Evolutionary conservation across 2,888 invertebrate species (phyloP).

Genomic region (Drosophila hamatofila): DNA sequence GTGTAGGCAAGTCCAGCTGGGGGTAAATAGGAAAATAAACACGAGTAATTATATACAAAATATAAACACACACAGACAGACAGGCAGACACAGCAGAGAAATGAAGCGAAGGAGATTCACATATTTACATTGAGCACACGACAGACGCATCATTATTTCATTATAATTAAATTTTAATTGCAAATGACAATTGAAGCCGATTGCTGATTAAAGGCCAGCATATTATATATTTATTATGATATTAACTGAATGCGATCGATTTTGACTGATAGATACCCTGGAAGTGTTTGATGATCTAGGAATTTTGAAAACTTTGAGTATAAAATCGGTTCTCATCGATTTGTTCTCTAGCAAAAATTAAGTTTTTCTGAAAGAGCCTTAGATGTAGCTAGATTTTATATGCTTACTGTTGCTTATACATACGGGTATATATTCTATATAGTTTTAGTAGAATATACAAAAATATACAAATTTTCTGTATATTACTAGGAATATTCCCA

Average conservation of each 20-base stretch:
- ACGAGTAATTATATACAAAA: constrained; percentile 3
- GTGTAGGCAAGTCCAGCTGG: background rate
- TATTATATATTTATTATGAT: constrained; percentile 3
- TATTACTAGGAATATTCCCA: too few relatives aligned
- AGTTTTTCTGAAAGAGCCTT: too few relatives aligned
- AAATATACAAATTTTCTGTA: too few relatives aligned
- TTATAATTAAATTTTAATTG: constrained; percentile 60
- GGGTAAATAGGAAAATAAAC: constrained; percentile 12
- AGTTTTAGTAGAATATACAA: too few relatives aligned
- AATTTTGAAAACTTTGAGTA: background rate
- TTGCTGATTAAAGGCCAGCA: constrained; percentile 31
- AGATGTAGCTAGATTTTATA: background rate
- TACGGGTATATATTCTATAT: too few relatives aligned
- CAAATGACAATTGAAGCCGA: constrained; percentile 22
- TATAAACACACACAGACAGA: background rate
- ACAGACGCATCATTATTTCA: constrained; percentile 51
- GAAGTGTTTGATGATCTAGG: background rate
- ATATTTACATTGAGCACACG: constrained; percentile 31
- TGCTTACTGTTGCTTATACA: too few relatives aligned
- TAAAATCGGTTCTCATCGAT: too few relatives aligned
- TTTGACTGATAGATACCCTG: background rate
- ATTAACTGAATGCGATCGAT: background rate
- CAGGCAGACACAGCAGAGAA: background rate
- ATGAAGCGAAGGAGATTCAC: background rate
- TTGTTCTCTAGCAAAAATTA: too few relatives aligned